Evolutionary conservation across 2,888 invertebrate species (phyloP).

Genomic region (Sarcophaga caerulescens): DNA sequence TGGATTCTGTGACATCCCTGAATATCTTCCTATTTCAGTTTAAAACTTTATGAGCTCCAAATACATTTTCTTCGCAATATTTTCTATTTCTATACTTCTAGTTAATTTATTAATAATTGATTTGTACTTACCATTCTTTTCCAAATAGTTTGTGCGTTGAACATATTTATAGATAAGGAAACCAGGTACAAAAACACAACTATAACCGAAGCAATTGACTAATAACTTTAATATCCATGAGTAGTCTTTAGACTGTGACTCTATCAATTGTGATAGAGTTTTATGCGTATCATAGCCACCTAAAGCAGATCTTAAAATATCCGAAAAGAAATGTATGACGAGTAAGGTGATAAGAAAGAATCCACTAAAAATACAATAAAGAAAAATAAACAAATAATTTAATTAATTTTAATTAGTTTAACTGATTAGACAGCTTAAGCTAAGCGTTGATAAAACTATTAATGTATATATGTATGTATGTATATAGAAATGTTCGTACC

Average conservation of each 20-base stretch:
- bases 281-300: slow-evolving; percentile 76
- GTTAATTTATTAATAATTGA: not conserved
- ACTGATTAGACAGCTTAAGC: no score
- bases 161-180: slow-evolving; percentile 91
- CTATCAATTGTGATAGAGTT: slow-evolving; percentile 80
- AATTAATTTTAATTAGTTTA: not conserved
- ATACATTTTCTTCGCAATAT: no score
- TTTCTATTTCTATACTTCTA: not conserved
- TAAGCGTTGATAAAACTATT: not conserved
- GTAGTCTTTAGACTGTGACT: slow-evolving; percentile 82
- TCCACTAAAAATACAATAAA: slow-evolving; percentile 70
- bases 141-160: slow-evolving; percentile 89
- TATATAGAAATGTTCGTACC: slow-evolving; percentile 70
- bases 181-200: slow-evolving; percentile 93
- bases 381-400: slow-evolving; percentile 8
- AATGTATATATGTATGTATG: not conserved
- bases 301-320: slow-evolving; percentile 78
- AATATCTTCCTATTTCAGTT: no score
- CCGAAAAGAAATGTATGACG: slow-evolving; percentile 79
- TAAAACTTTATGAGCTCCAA: no score
- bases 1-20: no score
- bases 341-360: slow-evolving; percentile 76
- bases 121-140: slow-evolving; percentile 85
- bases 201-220: slow-evolving; percentile 92
- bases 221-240: slow-evolving; percentile 89